A percentile compares a stretch with the other conserved stretches of the same genome.
These are phyloP conservation scores for Glareola pratincola DNA, from an alignment of 2,113 vertebrate genomes.

Conservation along the genomic window DNA sequence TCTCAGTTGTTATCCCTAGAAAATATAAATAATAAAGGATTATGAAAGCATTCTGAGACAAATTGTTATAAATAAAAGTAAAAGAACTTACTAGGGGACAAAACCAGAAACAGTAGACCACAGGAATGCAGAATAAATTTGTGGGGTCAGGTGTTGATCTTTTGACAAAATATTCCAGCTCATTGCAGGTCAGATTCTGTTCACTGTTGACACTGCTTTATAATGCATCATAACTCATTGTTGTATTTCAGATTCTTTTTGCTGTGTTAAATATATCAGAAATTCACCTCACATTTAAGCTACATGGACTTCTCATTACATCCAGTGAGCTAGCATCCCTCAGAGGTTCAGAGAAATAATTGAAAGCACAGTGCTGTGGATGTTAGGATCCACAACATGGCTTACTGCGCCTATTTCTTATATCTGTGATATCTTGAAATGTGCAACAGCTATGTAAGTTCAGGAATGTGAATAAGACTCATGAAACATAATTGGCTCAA, in stretches of 20 bases:
- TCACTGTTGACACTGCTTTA: neutral
- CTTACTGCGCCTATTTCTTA: neutral
- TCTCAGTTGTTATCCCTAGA: neutral
- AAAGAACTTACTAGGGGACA: neutral
- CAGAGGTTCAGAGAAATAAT: neutral
- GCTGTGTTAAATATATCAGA: neutral
- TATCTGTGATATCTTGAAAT: neutral
- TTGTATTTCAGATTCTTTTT: neutral
- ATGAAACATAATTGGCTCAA: neutral
- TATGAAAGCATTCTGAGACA: slow-evolving; percentile 5
- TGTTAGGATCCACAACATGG: neutral
- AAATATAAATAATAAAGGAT: slow-evolving; percentile 45
- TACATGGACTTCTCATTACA: neutral
- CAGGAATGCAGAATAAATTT: neutral
- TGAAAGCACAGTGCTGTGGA: neutral
- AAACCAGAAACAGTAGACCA: neutral
- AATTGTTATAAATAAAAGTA: slow-evolving; percentile 11
- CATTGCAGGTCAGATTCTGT: neutral
- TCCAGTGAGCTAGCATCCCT: neutral
- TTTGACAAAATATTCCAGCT: neutral
- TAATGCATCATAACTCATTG: neutral
- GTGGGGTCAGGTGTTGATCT: neutral
- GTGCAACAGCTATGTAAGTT: neutral
- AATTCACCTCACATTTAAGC: neutral
- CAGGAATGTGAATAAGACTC: neutral